phyloP scores from a whole-genome alignment of 2,797 vertebrate species.

The Chaenodraco wilsoni region DNA sequence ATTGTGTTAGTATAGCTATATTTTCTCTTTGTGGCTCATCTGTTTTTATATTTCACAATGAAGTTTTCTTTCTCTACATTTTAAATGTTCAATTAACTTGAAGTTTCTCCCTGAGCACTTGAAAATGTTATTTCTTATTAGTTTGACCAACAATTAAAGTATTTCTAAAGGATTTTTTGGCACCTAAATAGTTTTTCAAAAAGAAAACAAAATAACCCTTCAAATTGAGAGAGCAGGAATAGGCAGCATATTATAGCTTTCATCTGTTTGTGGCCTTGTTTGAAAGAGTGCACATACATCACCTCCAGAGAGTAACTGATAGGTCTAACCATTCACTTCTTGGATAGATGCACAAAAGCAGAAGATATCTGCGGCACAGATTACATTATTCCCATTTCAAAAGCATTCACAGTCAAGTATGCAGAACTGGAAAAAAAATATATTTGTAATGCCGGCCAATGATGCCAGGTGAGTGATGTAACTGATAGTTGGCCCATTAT shows the following conservation, averaged over 20 bases:
- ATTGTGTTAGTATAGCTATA: conserved; percentile 7
- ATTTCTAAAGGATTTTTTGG: conserved; percentile 22
- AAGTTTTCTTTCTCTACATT: background rate
- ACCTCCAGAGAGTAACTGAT: conserved; percentile 83
- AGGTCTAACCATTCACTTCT: conserved; percentile 80
- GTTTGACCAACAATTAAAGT: conserved; percentile 15
- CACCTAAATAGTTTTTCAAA: conserved; percentile 50
- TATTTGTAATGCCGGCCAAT: conserved; percentile 89
- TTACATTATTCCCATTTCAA: conserved; percentile 89
- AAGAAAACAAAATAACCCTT: conserved; percentile 59
- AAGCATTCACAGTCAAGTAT: conserved; percentile 89
- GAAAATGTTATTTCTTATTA: conserved; percentile 10
- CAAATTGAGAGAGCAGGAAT: conserved; percentile 68
- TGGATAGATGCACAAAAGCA: conserved; percentile 86
- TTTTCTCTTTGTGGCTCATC: background rate
- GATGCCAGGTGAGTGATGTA: conserved; percentile 89
- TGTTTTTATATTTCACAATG: conserved; percentile 10
- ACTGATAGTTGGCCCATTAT: conserved; percentile 85
- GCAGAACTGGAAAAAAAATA: conserved; percentile 80
- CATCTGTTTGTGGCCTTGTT: conserved; percentile 86
- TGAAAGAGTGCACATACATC: conserved; percentile 82
- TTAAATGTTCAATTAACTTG: background rate
- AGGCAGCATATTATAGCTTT: conserved; percentile 72
- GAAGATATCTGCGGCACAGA: conserved; percentile 86
- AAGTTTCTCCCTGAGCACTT: conserved; percentile 1